Evolutionary conservation across 2,888 invertebrate genomes (phyloP).

Genomic region (Anarsia innoxiella): DNA sequence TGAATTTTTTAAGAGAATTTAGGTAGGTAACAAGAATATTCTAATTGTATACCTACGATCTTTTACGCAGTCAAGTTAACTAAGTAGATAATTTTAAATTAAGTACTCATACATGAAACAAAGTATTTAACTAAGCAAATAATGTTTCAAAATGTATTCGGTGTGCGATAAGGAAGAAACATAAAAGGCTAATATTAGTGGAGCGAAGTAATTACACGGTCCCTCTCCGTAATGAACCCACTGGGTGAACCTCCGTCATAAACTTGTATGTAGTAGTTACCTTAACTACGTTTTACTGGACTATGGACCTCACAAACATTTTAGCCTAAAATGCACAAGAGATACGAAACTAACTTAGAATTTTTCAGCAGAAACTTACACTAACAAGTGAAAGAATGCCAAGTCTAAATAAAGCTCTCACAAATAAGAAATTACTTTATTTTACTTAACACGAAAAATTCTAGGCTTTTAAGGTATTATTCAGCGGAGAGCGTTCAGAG

Average conservation of each 20-base stretch:
- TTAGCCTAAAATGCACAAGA: background rate
- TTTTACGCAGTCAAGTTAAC: no score
- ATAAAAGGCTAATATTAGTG: slow-evolving; percentile 46
- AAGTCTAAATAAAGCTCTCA: slow-evolving; percentile 2
- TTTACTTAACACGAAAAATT: background rate
- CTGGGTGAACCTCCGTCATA: slow-evolving; percentile 15
- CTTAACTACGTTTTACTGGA: background rate
- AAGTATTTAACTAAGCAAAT: background rate
- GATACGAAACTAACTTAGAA: no score
- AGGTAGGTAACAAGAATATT: no score
- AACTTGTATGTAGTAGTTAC: slow-evolving; percentile 3
- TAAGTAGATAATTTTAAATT: no score
- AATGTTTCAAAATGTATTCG: background rate
- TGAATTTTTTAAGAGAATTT: no score
- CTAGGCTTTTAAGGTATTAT: background rate
- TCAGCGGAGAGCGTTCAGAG: background rate
- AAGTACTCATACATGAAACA: slow-evolving; percentile 1
- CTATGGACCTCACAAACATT: background rate
- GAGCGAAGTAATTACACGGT: slow-evolving; percentile 56
- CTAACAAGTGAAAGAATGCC: background rate
- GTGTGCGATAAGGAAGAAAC: background rate
- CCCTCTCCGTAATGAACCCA: slow-evolving; percentile 47
- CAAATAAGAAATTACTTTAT: background rate
- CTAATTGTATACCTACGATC: no score
- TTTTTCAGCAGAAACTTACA: slow-evolving; percentile 3